phyloP scores from a whole-genome alignment of 2,888 invertebrate species.

The Nemapogon koenigi region DNA sequence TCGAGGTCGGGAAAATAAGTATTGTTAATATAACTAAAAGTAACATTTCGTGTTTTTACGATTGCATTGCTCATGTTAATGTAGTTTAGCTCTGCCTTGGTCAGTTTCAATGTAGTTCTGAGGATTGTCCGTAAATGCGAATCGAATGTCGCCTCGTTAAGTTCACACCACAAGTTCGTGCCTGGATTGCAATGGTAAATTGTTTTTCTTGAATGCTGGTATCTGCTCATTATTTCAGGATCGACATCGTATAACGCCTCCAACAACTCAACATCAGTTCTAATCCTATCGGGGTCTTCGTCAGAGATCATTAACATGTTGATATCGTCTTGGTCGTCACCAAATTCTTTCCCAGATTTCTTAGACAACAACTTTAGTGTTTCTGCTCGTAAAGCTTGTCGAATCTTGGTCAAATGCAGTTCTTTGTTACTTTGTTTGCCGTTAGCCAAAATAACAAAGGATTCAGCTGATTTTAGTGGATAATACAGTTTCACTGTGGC shows the following conservation, averaged over 20 bases:
- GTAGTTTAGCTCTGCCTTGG: background rate
- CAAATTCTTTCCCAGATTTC: constrained; percentile 10
- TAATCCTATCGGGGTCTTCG: background rate
- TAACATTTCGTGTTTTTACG: background rate
- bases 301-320: constrained; percentile 1
- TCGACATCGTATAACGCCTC: constrained; percentile 1
- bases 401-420: constrained; percentile 2
- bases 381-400: constrained; percentile 9
- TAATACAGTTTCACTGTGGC: constrained; percentile 1
- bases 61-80: background rate
- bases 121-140: background rate
- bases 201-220: constrained; percentile 2
- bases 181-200: constrained; percentile 10
- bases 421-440: constrained; percentile 8
- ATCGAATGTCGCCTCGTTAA: background rate
- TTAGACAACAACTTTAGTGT: constrained; percentile 7
- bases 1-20: constrained; percentile 2
- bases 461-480: constrained; percentile 8
- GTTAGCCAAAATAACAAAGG: constrained; percentile 8
- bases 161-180: constrained; percentile 10
- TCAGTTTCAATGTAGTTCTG: background rate
- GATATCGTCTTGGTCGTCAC: constrained; percentile 6
- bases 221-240: constrained; percentile 9
- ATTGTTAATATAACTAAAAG: constrained; percentile 1
- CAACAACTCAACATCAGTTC: background rate